A percentile compares a stretch with the other conserved stretches of the same genome.
These are phyloP conservation scores for Heterohyrax brucei DNA, from an alignment of 2,797 vertebrate species.

Conservation along the genomic window DNA sequence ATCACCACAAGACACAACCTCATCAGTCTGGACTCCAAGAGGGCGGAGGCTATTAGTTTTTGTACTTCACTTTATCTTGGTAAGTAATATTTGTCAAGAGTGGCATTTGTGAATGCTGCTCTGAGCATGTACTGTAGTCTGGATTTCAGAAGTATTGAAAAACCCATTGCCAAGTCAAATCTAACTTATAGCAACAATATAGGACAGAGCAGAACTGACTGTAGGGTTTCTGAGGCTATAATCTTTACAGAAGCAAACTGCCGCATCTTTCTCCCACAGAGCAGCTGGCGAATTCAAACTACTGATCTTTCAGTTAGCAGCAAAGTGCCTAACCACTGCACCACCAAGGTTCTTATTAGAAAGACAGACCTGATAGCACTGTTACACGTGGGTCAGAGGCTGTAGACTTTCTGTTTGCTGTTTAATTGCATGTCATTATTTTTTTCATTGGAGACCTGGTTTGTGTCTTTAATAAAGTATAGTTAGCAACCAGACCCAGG, in stretches of 20 bases:
- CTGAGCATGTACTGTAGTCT: neutral
- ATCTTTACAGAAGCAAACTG: neutral
- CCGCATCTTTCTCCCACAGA: neutral
- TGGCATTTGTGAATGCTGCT: neutral
- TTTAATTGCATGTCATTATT: neutral
- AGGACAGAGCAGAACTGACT: too few species aligned
- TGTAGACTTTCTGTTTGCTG: neutral
- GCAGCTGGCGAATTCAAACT: neutral
- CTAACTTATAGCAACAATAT: neutral
- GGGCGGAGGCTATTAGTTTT: neutral
- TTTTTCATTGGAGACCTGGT: neutral
- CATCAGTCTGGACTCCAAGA: neutral
- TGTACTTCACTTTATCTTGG: neutral
- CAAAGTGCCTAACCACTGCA: neutral
- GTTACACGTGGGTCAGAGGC: neutral
- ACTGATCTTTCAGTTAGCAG: neutral
- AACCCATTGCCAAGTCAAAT: neutral
- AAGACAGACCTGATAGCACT: neutral
- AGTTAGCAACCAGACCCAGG: neutral
- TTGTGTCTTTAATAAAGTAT: constrained; percentile 20
- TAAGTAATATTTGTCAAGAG: neutral
- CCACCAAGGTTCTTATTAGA: neutral
- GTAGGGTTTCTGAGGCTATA: neutral
- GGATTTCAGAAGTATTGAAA: neutral
- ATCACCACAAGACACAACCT: neutral